A percentile compares a stretch with the other conserved stretches of the same genome.
phyloP scores from a whole-genome alignment of 2,113 vertebrate species.

The Prunella fulvescens region DNA sequence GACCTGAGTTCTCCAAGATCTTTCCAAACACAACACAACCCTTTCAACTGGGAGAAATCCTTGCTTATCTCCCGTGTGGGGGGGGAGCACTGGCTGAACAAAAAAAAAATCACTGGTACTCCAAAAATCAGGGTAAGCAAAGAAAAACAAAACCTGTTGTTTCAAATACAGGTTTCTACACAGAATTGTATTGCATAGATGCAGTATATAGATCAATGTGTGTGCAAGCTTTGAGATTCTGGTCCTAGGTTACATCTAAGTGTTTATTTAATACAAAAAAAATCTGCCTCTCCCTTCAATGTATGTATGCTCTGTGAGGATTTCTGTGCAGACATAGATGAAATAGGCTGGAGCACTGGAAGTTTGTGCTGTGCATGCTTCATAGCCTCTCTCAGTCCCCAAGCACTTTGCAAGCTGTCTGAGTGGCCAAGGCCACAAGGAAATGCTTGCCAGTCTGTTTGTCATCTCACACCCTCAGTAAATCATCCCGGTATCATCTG shows the following conservation, averaged over 20 bases:
- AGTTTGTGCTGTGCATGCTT: neutral
- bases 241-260: neutral
- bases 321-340: neutral
- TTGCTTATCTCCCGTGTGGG: fast-evolving
- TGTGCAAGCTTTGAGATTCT: neutral
- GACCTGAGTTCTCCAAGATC: neutral
- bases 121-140: neutral
- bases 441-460: neutral
- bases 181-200: neutral
- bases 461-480: neutral
- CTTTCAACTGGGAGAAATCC: neutral
- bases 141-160: neutral
- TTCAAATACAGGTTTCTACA: neutral
- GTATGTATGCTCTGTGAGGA: neutral
- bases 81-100: neutral
- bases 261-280: neutral
- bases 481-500: slow-evolving; percentile 23
- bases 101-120: neutral
- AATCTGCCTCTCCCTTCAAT: neutral
- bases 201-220: neutral
- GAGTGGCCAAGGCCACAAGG: neutral
- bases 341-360: neutral
- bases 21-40: neutral
- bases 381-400: neutral
- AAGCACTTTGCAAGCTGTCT: neutral